These are phyloP conservation scores for Carterocephalus palaemon DNA, from an alignment of 2,888 invertebrate genomes.

Conservation along the genomic window DNA sequence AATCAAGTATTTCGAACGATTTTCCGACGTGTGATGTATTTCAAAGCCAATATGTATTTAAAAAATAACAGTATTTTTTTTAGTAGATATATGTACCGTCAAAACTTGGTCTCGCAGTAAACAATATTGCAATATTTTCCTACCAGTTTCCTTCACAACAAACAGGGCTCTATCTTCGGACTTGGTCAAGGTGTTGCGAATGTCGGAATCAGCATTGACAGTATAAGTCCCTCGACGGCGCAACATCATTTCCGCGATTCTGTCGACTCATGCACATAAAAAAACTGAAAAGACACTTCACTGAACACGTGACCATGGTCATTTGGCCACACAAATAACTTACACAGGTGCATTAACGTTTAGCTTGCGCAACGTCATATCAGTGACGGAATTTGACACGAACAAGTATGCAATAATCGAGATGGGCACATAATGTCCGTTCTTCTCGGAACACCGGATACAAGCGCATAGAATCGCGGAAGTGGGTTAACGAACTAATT, in stretches of 20 bases:
- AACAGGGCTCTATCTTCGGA: conserved; percentile 41
- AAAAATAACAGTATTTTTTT: too few relatives aligned
- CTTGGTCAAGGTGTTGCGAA: conserved; percentile 45
- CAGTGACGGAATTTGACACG: conserved; percentile 31
- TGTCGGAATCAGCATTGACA: conserved; percentile 59
- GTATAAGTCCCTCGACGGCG: conserved; percentile 69
- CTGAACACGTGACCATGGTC: conserved; percentile 34
- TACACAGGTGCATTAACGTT: neutral
- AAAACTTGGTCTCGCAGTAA: too few relatives aligned
- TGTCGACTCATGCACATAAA: conserved; percentile 31
- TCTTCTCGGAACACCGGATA: conserved; percentile 51
- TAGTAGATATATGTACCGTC: too few relatives aligned
- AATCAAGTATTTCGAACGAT: too few relatives aligned
- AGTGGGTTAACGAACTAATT: conserved; percentile 67
- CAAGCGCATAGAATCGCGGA: conserved; percentile 47
- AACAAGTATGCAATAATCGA: conserved; percentile 35
- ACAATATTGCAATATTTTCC: conserved; percentile 2
- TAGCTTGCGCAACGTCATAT: conserved; percentile 26
- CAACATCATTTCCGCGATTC: conserved; percentile 52
- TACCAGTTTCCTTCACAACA: conserved; percentile 54
- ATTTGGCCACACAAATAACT: conserved; percentile 17
- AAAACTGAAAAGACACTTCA: conserved; percentile 30
- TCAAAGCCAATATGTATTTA: too few relatives aligned
- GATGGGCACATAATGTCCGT: conserved; percentile 45
- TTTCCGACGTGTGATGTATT: too few relatives aligned